Evolutionary conservation across 2,797 vertebrate genomes (phyloP), one percentile per base, ranked within the genome.

Genomic region (Clarias laeviceps): DNA sequence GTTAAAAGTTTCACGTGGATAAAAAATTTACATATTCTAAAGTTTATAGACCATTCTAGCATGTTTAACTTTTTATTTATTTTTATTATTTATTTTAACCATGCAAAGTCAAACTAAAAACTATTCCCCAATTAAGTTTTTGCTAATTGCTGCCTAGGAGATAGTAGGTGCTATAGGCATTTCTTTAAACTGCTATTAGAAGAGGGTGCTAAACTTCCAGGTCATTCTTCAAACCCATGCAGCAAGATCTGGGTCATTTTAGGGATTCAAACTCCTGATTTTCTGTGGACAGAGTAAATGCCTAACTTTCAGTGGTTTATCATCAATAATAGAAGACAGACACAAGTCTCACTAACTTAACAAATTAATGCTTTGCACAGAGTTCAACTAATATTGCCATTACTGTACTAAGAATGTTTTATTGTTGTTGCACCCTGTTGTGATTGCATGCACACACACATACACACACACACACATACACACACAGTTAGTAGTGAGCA

Each of bases 401-500:
- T 61, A 6, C 22, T 0, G 1, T 22, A 20, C 27, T 29, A 2
- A 27, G 7, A 29, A 14, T 56, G 45, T 76, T 76, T 29, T 12
- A 65, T 77, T 56, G 32, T 17, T 37, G 12, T 56, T 57, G 14
- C 32, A 50, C 66, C 7, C 56, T 80, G n/a, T 64, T 29, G 20
- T 11, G 62, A 54, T 54, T 69, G 24, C 20, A 50, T 3, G 18
- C 57, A 15, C 73, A 9, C 20, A 50, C 14, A 18, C 57, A 7
- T 8, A 6, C 4, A 15, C 73, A 9, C 20, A 50, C 12, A 17
- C 20, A 15, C 17, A 5, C 4, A 14, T 45, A 8, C 69, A 83
- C 85, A 78, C 61, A 64, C 72, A 22, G 62, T 56, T 45, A 90
- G 59, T 83, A 86, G 90, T 94, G 92, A 93, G 93, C 85, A 91